Evolutionary conservation across 2,113 vertebrate genomes (phyloP).

Genomic region (Circaetus cinerascens): DNA sequence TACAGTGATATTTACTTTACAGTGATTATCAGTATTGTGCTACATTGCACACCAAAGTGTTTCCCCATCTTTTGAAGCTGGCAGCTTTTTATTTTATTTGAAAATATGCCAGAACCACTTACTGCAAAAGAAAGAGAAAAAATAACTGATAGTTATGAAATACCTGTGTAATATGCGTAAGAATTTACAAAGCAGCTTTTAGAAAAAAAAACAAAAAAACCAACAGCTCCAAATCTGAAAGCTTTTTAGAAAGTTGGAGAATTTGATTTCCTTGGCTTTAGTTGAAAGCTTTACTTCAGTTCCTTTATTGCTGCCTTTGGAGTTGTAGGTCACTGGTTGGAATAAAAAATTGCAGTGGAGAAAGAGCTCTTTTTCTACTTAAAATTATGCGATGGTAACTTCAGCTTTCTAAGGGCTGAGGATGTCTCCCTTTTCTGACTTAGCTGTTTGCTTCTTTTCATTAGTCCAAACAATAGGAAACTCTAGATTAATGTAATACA

Average conservation of each 20-base stretch:
- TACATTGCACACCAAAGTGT: not conserved
- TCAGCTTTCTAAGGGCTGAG: not conserved
- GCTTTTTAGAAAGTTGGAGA: not conserved
- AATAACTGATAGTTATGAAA: not conserved
- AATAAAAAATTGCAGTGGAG: not conserved
- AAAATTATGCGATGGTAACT: not conserved
- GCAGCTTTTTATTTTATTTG: not conserved
- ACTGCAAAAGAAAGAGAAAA: not conserved
- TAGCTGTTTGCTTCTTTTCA: not conserved
- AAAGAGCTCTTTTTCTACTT: not conserved
- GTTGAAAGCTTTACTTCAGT: not conserved
- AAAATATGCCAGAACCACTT: not conserved
- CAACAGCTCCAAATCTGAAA: not conserved
- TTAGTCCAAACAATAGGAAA: not conserved
- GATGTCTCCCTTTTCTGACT: not conserved
- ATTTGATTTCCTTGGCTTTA: not conserved
- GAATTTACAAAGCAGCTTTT: not conserved
- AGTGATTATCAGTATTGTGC: not conserved
- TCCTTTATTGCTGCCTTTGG: not conserved
- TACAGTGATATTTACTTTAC: not conserved
- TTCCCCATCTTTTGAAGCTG: not conserved
- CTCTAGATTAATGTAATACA: not conserved
- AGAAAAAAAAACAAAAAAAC: not conserved
- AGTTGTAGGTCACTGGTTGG: not conserved
- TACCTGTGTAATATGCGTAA: not conserved